Evolutionary conservation across 2,797 vertebrate species (phyloP).

Genomic region (Peromyscus aztecus): DNA sequence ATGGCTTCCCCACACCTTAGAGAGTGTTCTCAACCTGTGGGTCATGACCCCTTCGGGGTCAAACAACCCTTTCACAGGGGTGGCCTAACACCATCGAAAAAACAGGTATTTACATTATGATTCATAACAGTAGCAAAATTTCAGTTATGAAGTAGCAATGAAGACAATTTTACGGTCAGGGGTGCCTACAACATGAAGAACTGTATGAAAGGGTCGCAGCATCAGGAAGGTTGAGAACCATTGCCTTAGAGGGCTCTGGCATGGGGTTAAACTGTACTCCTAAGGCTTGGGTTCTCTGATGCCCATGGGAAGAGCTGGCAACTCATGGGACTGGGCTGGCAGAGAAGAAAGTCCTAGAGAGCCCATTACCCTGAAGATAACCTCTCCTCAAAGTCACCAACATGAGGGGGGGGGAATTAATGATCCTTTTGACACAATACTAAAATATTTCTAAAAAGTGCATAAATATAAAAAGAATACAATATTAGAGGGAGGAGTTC

Average conservation of each 20-base stretch:
- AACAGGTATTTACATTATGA: background rate
- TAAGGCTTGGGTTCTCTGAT: background rate
- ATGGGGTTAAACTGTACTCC: background rate
- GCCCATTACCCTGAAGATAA: background rate
- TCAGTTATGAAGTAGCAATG: background rate
- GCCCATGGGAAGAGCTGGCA: background rate
- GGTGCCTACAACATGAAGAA: background rate
- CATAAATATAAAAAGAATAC: background rate
- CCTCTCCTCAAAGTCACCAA: conserved; percentile 12
- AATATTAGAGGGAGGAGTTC: background rate
- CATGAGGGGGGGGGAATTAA: background rate
- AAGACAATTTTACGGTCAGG: background rate
- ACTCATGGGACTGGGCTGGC: background rate
- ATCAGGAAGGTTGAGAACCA: background rate
- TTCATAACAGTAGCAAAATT: background rate
- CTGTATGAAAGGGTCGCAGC: background rate
- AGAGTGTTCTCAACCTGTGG: background rate
- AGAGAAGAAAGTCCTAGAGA: background rate
- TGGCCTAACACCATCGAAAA: background rate
- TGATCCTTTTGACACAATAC: background rate
- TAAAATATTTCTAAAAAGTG: conserved; percentile 31
- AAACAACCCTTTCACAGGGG: background rate
- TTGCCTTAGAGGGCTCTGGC: background rate
- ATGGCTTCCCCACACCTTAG: background rate
- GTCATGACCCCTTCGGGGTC: background rate